Base-by-base conservation (phyloP, 2,797 vertebrate genomes). In the Enteromius fasciolatus region DNA sequence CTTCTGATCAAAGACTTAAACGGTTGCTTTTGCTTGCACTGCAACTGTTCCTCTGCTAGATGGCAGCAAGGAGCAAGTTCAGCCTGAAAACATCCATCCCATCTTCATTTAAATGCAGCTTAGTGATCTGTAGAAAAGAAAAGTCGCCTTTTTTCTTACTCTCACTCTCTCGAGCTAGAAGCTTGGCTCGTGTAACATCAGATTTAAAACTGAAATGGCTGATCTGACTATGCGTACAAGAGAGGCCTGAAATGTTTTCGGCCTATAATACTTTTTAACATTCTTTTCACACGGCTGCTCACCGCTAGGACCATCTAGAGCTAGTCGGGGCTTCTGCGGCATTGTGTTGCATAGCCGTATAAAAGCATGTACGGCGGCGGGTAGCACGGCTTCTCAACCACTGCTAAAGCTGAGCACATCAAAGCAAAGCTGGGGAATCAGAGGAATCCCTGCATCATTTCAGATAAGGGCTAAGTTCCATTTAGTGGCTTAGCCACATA, bases 401-500 rank as follows among this genome's bases (percentile, higher is more conserved):
- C 23, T 85, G 85, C 86, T 83, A 70, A 73, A 83, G 80, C 83
- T 80, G 79, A 88, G 89, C 85, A 93, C 92, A 94, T 94, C 92
- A 94, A 93, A 94, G 92, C 88, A 84, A 88, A 88, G 90, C 88
- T 80, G 84, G 90, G 83, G 90, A 89, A 90, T 88, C 90, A 85
- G 87, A 87, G 88, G 91, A 90, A 88, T 87, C 91, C 87, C 92
- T 93, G 92, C 90, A 89, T 92, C 89, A 88, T 82, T 82, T 78
- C 84, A 68, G 93, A 94, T 94, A 94, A 94, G 92, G 88, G 64
- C 86, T 89, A 87, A 87, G 91, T 93, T 93, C 90, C 90, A 93
- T 94, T 93, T 93, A 93, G 90, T 91, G 80, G 84, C 87, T 91
- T 90, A 91, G 88, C 89, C 89, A 90, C 87, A 86, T 86, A 90